Evolutionary conservation across 2,888 invertebrate genomes (phyloP), one percentile per base, ranked within the genome.

Genomic region (Cistogaster globosa): DNA sequence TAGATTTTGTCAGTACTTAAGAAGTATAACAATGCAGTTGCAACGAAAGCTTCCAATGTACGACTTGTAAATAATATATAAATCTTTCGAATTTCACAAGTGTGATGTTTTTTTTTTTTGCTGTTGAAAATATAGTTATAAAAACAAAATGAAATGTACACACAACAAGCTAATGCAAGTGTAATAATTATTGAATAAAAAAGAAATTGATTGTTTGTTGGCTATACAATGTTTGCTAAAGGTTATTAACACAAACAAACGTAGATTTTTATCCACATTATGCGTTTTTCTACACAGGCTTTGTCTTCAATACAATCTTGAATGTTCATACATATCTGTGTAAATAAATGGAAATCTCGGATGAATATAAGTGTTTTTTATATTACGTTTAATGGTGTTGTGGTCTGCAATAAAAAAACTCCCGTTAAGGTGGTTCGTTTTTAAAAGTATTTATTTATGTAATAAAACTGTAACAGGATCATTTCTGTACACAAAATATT

Each of bases 1-100:
- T 14, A n/a, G 53, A 74, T 74, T 51, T 60, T 74, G 53, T 80
- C 67, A 74, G 72, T 67, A 11, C 58, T 80, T 60, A 74, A 65
- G 62, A 38, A 65, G 12, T 57, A 65, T 51, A 65, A 67, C 22
- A 74, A 57, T 38, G 20, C 65, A 72, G 58, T 74, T 53, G 42
- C 42, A 16, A 11, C 14, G 58, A 55, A 57, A 78, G 55, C 71
- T 58, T 16, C 58, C 32, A 20, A 18, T 72, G 57, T 32, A 32
- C 32, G 63, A 71, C 48, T 65, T 65, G 79, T 65, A 72, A 65
- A 57, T 65, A 69, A 55, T 48, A 0, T 36, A 60, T n/a, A 63
- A 55, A 72, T 57, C 51, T 58, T 72, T n/a, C 26, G 36, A 32
- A 45, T 45, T 1, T 36, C n/a, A 32, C 36, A 57, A 20, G 16